Base-by-base conservation (phyloP, 2,113 vertebrate genomes). In the Syngnathus typhle region DNA sequence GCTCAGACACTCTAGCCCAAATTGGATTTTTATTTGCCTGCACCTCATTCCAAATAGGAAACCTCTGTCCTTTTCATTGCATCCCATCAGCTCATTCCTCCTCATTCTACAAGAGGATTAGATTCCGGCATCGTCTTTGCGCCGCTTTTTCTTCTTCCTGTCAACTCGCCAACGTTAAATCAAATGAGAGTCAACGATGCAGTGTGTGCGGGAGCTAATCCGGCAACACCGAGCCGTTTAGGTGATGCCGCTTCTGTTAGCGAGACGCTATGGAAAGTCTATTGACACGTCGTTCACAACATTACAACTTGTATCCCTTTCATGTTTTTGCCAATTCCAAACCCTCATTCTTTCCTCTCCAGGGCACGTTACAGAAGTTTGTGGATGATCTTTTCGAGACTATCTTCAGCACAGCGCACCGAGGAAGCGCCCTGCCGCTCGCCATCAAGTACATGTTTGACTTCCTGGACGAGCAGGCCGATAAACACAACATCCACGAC, bases 361-460 rank as follows among this genome's bases (percentile, higher is more conserved):
- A 99, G 97, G 97, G 97, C 54, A 98, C 97, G 0, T 89, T 99
- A 83, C 97, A 99, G 90, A 99, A 99, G 80, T 99, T 99, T 60
- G 97, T 99, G 69, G 97, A 99, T 0, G 97, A 99, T 84, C 92
- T 99, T 58, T 99, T 99, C 60, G 97, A 99, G 91, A 99, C 97
- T 79, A 98, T 99, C 89, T 99, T 99, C 89, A 99, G 97, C 90
- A 99, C 97, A 0, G 97, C 96, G 0, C 97, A 99, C 75, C 90
- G 97, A 7, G 96, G 97, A 79, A 98, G 95, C 0, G 97, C 97
- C 1, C 92, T 99, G 60, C 97, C 97, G 2, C 90, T 99, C 82
- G 96, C 97, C 82, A 98, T 98, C 89, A 99, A 98, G 73, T 99
- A 99, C 88, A 99, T 99, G 97, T 99, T 99, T 1, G 96, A 99